Evolutionary conservation across 2,888 invertebrate species (phyloP).

Genomic region (Chrysomela aeneicollis): DNA sequence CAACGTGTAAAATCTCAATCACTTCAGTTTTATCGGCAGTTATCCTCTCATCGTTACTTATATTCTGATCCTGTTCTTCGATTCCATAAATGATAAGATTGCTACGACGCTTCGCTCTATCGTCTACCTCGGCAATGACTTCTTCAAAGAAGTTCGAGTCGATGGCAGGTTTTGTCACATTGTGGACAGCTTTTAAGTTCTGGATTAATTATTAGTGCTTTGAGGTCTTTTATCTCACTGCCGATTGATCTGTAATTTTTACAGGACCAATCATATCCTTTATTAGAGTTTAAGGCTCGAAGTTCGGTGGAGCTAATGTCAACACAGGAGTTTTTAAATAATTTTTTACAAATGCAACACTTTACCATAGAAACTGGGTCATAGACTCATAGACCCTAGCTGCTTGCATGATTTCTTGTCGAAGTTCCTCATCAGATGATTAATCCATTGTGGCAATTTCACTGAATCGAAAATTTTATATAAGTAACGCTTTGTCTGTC

Average conservation of each 20-base stretch:
- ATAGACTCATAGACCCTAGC: too few relatives aligned
- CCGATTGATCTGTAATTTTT: not conserved
- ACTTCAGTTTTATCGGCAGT: conserved; percentile 1
- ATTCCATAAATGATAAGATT: conserved; percentile 9
- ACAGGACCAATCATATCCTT: not conserved
- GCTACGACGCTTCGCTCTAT: conserved; percentile 7
- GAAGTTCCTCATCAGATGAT: too few relatives aligned
- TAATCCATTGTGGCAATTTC: too few relatives aligned
- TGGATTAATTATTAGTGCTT: not conserved
- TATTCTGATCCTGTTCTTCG: not conserved
- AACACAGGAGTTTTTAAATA: too few relatives aligned
- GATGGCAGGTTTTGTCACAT: not conserved
- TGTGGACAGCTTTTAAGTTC: not conserved
- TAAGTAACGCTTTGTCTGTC: too few relatives aligned
- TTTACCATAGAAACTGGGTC: not conserved
- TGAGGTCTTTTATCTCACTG: not conserved
- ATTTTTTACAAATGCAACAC: not conserved
- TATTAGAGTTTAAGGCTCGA: not conserved
- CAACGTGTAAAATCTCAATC: conserved; percentile 3
- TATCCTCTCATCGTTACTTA: not conserved
- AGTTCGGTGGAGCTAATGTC: too few relatives aligned
- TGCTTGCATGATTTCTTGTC: too few relatives aligned
- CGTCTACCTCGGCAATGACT: conserved; percentile 2
- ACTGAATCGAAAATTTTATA: too few relatives aligned
- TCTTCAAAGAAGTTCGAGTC: not conserved